Conservation (phyloP, 2,113 vertebrate genomes). For the Falco punctatus region DNA sequence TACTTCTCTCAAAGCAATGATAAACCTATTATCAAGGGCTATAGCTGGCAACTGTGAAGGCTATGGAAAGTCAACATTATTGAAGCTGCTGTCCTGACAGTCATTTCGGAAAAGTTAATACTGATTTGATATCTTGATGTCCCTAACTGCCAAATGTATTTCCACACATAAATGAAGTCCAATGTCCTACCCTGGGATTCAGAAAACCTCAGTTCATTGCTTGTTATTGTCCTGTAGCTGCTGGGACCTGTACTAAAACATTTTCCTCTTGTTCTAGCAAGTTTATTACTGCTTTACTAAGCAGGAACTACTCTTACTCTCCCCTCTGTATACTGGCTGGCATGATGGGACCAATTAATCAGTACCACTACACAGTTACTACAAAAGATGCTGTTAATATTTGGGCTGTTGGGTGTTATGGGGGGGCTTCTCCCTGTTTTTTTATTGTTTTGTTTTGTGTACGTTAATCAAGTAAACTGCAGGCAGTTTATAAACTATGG, state of each 20-base stretch:
- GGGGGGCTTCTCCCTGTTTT: fast-evolving
- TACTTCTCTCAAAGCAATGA: not conserved
- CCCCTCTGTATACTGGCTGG: not conserved
- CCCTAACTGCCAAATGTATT: not conserved
- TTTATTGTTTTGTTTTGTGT: not conserved
- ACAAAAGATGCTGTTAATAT: not conserved
- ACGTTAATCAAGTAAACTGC: not conserved
- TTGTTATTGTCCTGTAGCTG: not conserved
- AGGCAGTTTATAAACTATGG: not conserved
- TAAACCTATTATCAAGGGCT: not conserved
- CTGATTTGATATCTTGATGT: not conserved
- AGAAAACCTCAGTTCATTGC: not conserved
- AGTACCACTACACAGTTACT: not conserved
- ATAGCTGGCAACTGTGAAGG: not conserved
- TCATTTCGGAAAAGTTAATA: not conserved
- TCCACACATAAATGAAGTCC: not conserved
- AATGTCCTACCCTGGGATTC: not conserved
- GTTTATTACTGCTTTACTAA: not conserved
- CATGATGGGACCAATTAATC: not conserved
- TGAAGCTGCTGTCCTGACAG: not conserved
- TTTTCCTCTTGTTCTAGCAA: not conserved
- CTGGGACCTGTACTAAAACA: not conserved
- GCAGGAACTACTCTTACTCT: not conserved
- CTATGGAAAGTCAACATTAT: not conserved
- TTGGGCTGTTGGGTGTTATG: not conserved